Conservation (phyloP, 1,140 invertebrate genomes). For the Drosophila tani region DNA sequence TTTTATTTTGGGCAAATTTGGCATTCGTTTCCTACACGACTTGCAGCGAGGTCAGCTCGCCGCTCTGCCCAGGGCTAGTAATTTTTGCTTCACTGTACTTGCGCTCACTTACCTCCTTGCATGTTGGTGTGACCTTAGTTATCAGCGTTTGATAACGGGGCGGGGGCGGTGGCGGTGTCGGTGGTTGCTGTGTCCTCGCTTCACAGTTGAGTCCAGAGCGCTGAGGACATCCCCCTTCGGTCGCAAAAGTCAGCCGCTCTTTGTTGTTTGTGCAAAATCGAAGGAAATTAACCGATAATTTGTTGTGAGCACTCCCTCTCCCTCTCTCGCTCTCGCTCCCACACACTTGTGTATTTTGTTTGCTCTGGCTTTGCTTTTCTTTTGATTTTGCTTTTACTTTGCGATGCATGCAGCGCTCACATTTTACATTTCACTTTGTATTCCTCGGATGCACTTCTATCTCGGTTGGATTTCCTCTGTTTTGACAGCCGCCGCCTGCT, state of each 20-base stretch:
- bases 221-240: slow-evolving; percentile 38
- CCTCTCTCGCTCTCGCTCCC: slow-evolving; percentile 18
- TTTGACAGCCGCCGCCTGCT: slow-evolving; percentile 56
- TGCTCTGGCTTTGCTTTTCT: slow-evolving; percentile 65
- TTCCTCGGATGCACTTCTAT: slow-evolving; percentile 62
- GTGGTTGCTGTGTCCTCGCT: slow-evolving; percentile 16
- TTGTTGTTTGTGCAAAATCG: slow-evolving; percentile 61
- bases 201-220: slow-evolving; percentile 3
- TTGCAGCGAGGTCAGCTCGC: slow-evolving; percentile 55
- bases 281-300: slow-evolving; percentile 80
- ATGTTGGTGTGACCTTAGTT: slow-evolving; percentile 50
- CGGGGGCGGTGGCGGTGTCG: slow-evolving; percentile 16
- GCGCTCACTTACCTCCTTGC: slow-evolving; percentile 58
- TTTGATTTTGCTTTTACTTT: slow-evolving; percentile 51
- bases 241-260: slow-evolving; percentile 62
- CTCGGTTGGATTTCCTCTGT: slow-evolving; percentile 40
- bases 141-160: slow-evolving; percentile 52
- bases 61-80: slow-evolving; percentile 4
- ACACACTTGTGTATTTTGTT: slow-evolving; percentile 47
- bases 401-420: slow-evolving; percentile 55
- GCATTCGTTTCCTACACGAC: slow-evolving; percentile 60
- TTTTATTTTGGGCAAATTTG: slow-evolving; percentile 65
- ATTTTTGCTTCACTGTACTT: slow-evolving; percentile 15
- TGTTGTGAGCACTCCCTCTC: slow-evolving; percentile 58
- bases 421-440: slow-evolving; percentile 60